Base-by-base conservation (phyloP, 1,140 invertebrate species). In the Ditylenchus dipsaci region DNA sequence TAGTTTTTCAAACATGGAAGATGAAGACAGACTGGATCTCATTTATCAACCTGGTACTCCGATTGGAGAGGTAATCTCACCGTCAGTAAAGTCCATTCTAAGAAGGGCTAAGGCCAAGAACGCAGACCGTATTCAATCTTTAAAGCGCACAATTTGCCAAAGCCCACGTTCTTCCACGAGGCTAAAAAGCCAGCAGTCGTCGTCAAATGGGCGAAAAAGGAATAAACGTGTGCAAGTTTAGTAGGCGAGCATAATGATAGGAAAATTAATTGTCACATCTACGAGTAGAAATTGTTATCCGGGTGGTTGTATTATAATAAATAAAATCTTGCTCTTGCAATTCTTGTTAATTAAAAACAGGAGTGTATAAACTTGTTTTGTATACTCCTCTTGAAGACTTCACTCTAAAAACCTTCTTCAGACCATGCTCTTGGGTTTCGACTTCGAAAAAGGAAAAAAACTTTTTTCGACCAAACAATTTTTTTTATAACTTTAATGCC, bases 371-470 rank as follows among this genome's bases (percentile, higher is more conserved):
- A 56, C 3, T 65, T 64, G 29, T 65, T 23, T 47, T 67, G 72
- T 74, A 29, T 59, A 43, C 59, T 65, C 61, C 21, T 7, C 63
- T 23, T 66, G 23, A n/a, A 65, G 63, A 61, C 19, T 65, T 38
- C 33, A 38, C 33, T 38, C 33, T 38, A 38, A 38, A 38, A 38
- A 38, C 33, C 33, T 38, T 38, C 61, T 67, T 47, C 43, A 33
- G 59, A 71, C 42, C 33, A 45, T 53, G 45, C 17, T 71, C 67
- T 71, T 74, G 33, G 15, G 17, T 56, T 27, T 68, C 38, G 49
- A 75, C 23, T 61, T 38, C 70, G n/a, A 74, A 26, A 65, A n/a
- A n/a, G n/a, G n/a, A n/a, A n/a, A n/a, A n/a, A 38, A 38, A 38
- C 13, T 29, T 61, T 61, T 29, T 56, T 60, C 43, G 64, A 74